Evolutionary conservation across 2,113 vertebrate genomes (phyloP), one percentile per base, ranked within the genome.

Genomic region (Monarcha castaneiventris): DNA sequence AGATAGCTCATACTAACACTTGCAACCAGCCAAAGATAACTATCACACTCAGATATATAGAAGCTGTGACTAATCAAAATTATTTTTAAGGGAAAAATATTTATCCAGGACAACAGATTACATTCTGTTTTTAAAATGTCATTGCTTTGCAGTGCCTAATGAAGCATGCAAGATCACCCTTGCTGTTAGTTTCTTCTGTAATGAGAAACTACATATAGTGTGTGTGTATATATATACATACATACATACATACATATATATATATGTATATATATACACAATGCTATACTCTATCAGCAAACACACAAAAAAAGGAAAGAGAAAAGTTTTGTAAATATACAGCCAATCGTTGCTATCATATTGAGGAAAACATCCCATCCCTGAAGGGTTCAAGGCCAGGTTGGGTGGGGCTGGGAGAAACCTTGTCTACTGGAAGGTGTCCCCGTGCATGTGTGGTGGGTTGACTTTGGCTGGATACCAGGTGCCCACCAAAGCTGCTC

Each of bases 1-100:
- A 88, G 83, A 84, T 67, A 66, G 23, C 18, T 88, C 75, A 64
- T 62, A 83, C 43, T 49, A 80, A 73, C 67, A 32, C 41, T 93
- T 86, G 43, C 33, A 51, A 43, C 43, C 51, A 66, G 84, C 87
- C 91, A 96, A 91, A 77, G 73, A 77, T n/a, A 89, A 87, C 59
- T 73, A 32, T 80, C 27, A 26, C 37, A 41, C 32, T 87, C 39
- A 49, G n/a, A 25, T 39, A 48, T 16, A 66, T 33, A 23, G 5
- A 91, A 76, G 51, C 35, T 80, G 43, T 92, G 59, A 94, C 29
- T 83, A 84, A 93, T 48, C 11, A 71, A 37, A 82, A 96, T 58
- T 58, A 66, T 73, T 86, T 90, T 88, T 67, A 69, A 87, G 21
- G 68, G 33, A 16, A 81, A 95, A 69, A 13, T 56, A 49, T 37